phyloP scores from a whole-genome alignment of 2,888 invertebrate genomes.

The Chloromyia formosa region DNA sequence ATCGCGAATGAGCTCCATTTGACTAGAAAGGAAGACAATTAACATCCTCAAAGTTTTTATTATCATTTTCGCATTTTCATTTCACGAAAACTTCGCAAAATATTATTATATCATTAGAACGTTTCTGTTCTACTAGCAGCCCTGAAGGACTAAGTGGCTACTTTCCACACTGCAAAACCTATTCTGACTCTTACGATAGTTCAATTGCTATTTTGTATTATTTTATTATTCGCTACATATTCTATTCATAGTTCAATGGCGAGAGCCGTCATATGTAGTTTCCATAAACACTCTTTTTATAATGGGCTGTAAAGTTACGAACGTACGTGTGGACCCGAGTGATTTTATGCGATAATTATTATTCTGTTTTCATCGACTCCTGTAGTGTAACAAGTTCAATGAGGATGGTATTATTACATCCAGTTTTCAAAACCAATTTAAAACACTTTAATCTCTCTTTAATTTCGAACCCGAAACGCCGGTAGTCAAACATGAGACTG shows the following conservation, averaged over 20 bases:
- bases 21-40: no score
- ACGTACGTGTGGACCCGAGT: not conserved
- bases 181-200: not conserved
- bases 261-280: not conserved
- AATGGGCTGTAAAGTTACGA: conserved; percentile 2
- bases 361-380: not conserved
- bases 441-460: not conserved
- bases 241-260: not conserved
- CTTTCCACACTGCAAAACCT: not conserved
- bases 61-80: no score
- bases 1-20: no score
- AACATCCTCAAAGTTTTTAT: no score
- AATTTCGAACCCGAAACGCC: no score
- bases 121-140: no score
- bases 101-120: no score
- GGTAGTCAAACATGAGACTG: no score
- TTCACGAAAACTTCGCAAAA: no score
- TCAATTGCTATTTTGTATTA: not conserved
- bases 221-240: not conserved
- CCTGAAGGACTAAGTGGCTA: not conserved
- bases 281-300: conserved; percentile 6
- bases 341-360: not conserved
- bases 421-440: not conserved
- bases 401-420: not conserved
- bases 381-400: not conserved